Conservation (phyloP, 2,113 vertebrate species). For the Prolemur simus region DNA sequence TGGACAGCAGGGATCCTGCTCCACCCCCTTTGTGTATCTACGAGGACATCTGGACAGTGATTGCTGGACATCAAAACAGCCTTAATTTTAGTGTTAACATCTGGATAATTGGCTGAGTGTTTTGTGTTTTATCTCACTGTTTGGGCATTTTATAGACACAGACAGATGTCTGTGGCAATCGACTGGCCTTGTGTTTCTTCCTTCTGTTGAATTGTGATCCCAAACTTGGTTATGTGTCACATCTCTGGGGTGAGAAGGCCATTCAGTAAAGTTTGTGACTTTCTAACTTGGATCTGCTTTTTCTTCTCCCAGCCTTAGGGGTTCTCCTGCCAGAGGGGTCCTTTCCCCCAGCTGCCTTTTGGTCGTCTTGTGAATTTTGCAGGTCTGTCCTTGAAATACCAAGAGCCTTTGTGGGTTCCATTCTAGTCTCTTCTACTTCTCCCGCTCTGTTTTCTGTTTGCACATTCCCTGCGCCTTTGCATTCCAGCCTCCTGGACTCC, state of each 20-base stretch:
- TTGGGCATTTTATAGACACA: background rate
- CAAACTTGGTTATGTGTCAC: background rate
- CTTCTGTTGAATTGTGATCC: background rate
- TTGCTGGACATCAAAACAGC: background rate
- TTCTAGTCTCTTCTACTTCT: background rate
- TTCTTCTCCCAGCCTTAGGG: background rate
- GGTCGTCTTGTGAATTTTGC: background rate
- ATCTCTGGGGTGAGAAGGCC: background rate
- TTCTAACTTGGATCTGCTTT: background rate
- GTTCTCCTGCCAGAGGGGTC: background rate
- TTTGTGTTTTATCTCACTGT: background rate
- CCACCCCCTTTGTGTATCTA: accelerated
- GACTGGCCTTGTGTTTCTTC: background rate
- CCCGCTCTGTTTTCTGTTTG: background rate
- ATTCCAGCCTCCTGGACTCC: background rate
- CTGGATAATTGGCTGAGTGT: background rate
- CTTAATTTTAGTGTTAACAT: background rate
- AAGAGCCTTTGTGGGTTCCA: background rate
- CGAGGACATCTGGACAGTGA: background rate
- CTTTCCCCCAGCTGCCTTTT: background rate
- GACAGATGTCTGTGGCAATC: background rate
- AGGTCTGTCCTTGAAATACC: background rate
- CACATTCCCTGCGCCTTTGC: accelerated
- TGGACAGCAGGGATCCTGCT: background rate
- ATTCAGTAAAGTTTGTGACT: background rate